A percentile compares a stretch with the other conserved stretches of the same genome.
These are phyloP conservation scores for Mionectes macconnelli DNA, from an alignment of 2,113 vertebrate species.

Conservation along the genomic window DNA sequence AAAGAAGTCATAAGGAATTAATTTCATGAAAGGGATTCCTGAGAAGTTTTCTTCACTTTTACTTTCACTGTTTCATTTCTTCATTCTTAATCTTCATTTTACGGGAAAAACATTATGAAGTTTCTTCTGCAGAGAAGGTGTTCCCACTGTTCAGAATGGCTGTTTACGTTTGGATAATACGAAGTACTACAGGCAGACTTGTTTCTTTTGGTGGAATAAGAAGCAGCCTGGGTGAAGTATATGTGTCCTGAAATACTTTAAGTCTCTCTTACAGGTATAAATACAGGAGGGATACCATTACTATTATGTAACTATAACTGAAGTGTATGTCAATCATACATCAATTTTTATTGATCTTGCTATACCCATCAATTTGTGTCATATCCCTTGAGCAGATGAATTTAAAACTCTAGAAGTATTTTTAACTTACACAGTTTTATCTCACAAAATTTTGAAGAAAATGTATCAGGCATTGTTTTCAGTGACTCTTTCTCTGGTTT, in stretches of 20 bases:
- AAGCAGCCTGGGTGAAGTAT: not conserved
- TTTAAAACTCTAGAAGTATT: not conserved
- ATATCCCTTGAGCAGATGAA: not conserved
- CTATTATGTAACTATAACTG: not conserved
- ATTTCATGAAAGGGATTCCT: not conserved
- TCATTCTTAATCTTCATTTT: not conserved
- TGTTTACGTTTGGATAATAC: not conserved
- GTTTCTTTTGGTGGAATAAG: not conserved
- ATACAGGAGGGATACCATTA: not conserved
- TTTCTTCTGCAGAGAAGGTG: not conserved
- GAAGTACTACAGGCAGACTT: not conserved
- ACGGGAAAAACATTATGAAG: fast-evolving
- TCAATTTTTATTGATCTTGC: not conserved
- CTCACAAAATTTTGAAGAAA: not conserved
- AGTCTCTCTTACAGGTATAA: not conserved
- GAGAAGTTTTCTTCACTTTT: not conserved
- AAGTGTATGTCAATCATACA: not conserved
- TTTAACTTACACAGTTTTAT: not conserved
- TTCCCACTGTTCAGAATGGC: not conserved
- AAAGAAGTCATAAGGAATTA: not conserved
- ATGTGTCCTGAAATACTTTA: not conserved
- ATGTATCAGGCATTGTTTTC: not conserved
- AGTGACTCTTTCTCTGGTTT: not conserved
- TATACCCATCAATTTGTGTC: not conserved
- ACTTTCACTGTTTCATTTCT: not conserved